Percentiles rank a stretch among this genome's conserved stretches.
Conservation (phyloP, 2,888 invertebrate genomes). For the Apocheima hispidaria region DNA sequence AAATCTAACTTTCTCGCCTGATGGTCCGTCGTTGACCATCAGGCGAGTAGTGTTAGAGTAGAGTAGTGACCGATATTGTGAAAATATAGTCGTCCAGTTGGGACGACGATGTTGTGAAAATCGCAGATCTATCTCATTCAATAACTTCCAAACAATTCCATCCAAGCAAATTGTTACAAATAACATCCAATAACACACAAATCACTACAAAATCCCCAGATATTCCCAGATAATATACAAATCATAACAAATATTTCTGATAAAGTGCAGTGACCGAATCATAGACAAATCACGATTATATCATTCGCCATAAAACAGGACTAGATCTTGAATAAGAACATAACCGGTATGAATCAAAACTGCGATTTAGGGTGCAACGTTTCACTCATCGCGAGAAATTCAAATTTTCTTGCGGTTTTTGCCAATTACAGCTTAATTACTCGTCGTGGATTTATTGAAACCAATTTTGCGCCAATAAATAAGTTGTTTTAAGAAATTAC, state of each 20-base stretch:
- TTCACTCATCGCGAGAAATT: too few relatives aligned
- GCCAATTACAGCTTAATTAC: too few relatives aligned
- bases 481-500: too few relatives aligned
- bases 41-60: too few relatives aligned
- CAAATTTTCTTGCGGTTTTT: too few relatives aligned
- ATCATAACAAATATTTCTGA: constrained; percentile 46
- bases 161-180: constrained; percentile 25
- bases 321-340: constrained; percentile 60
- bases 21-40: too few relatives aligned
- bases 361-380: constrained; percentile 13
- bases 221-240: constrained; percentile 20
- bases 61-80: too few relatives aligned
- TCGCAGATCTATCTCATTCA: neutral
- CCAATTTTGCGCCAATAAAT: too few relatives aligned
- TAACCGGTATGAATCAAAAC: constrained; percentile 55
- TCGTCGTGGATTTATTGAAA: too few relatives aligned
- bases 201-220: constrained; percentile 38
- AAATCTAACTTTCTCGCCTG: too few relatives aligned
- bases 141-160: neutral
- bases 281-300: constrained; percentile 71
- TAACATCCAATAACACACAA: constrained; percentile 10
- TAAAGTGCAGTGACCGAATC: constrained; percentile 55
- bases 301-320: constrained; percentile 61
- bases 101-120: too few relatives aligned
- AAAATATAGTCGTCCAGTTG: too few relatives aligned